Evolutionary conservation across 2,797 vertebrate genomes (phyloP).

Genomic region (Allobates femoralis): DNA sequence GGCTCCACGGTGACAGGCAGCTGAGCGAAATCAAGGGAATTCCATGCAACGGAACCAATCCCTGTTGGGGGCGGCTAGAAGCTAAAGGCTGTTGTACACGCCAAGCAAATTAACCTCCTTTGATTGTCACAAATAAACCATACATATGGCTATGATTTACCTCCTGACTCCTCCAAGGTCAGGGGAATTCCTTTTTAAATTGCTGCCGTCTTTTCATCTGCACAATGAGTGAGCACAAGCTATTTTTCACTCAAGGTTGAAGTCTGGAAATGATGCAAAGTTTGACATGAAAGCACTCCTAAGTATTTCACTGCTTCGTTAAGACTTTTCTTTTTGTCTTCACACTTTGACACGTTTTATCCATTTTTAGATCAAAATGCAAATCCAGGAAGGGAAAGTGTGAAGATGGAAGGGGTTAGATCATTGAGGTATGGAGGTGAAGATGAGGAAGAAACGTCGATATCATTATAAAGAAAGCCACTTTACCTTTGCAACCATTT

Average conservation of each 20-base stretch:
- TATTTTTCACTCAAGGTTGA: not conserved
- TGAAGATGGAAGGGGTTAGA: not conserved
- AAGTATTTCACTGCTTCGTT: not conserved
- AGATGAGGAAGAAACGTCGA: not conserved
- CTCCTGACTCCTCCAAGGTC: constrained; percentile 36
- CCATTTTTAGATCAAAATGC: constrained; percentile 2
- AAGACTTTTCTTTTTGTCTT: not conserved
- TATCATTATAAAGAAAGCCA: too few species aligned
- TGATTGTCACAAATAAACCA: constrained; percentile 46
- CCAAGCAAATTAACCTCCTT: constrained; percentile 55
- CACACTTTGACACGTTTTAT: constrained; percentile 14
- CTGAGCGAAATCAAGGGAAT: constrained; percentile 50
- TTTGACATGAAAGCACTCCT: not conserved
- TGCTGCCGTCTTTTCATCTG: constrained; percentile 13
- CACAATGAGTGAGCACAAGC: constrained; percentile 24
- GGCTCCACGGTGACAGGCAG: constrained; percentile 44
- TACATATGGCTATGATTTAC: constrained; percentile 38
- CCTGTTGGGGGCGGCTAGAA: constrained; percentile 10
- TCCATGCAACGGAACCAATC: constrained; percentile 19
- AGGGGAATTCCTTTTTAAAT: constrained; percentile 33
- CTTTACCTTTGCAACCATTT: not conserved
- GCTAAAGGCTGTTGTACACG: constrained; percentile 42
- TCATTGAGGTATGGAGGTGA: not conserved
- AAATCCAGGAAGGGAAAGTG: not conserved
- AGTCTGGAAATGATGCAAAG: not conserved